These are phyloP conservation scores for Dryocosmus kuriphilus DNA, from an alignment of 2,888 invertebrate species.

Conservation along the genomic window DNA sequence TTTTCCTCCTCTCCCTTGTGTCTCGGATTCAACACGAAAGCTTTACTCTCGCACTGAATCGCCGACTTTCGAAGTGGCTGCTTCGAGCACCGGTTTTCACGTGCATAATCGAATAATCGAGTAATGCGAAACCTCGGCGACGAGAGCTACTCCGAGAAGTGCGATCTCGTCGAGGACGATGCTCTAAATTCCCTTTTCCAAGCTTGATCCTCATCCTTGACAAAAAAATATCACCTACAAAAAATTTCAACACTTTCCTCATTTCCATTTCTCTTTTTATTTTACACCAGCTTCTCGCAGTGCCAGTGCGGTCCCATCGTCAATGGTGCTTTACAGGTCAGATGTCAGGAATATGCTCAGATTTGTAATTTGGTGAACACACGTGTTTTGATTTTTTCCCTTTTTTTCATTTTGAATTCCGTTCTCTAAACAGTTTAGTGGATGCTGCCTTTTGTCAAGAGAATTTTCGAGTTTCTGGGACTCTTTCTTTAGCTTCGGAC, in stretches of 20 bases:
- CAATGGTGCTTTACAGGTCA: constrained; percentile 33
- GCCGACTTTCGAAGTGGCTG: constrained; percentile 69
- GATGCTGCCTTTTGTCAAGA: background rate
- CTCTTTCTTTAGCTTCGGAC: background rate
- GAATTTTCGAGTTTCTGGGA: background rate
- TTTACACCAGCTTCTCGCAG: constrained; percentile 10
- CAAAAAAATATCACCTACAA: background rate
- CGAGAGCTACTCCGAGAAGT: constrained; percentile 40
- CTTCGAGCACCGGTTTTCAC: constrained; percentile 59
- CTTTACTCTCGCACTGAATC: constrained; percentile 70
- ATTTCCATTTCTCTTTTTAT: constrained; percentile 13
- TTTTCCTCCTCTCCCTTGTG: constrained; percentile 44
- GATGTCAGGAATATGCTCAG: background rate
- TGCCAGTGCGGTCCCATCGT: constrained; percentile 25
- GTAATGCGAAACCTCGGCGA: constrained; percentile 48
- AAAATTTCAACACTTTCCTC: background rate
- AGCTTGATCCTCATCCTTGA: background rate
- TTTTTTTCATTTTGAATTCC: no score
- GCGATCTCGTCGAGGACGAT: constrained; percentile 43
- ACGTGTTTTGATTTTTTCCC: no score
- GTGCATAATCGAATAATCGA: constrained; percentile 43
- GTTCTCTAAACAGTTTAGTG: background rate
- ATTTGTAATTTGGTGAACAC: background rate
- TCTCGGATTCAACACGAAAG: constrained; percentile 53
- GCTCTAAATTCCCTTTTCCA: constrained; percentile 21